Base-by-base conservation (phyloP, 2,113 vertebrate genomes). In the Paralichthys olivaceus region DNA sequence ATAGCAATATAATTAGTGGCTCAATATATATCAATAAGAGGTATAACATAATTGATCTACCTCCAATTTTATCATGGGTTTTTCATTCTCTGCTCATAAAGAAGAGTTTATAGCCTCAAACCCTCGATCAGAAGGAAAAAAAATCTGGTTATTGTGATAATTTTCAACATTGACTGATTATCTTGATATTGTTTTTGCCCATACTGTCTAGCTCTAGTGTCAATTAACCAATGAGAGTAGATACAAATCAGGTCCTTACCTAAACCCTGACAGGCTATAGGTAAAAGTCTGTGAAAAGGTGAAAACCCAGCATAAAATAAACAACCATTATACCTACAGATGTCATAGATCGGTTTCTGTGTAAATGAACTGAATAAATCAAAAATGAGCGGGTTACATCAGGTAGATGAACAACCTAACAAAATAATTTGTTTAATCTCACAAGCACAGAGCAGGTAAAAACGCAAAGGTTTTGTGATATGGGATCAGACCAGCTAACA, bases 391-490 rank as follows among this genome's bases (percentile, higher is more conserved):
- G 58, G 25, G 56, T 61, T 61, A 69, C 62, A 75, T 77, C 58
- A 66, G 68, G 23, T 49, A 43, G 81, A 79, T 85, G 79, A 85
- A 58, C 26, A 85, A 58, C 26, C 7, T n/a, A 47, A 26, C 17
- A 5, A 32, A 32, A 75, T 51, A 61, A 72, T 86, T 77, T 60
- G 57, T 69, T 63, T 78, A 85, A 79, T 81, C 77, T 67, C 32
- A 40, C 66, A 37, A 49, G 34, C 85, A 79, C 54, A 53, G 58
- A 62, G 79, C 84, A 90, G 77, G 69, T 83, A 80, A 61, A 75
- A 73, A 3, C 61, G n/a, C n/a, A n/a, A n/a, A 68, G 59, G 53
- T 61, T 77, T 75, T 87, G 72, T 74, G 54, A 56, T 80, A 84
- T 60, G 64, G 60, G 75, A 84, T 89, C 79, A 89, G 55, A 47